These are phyloP conservation scores for Nerophis lumbriciformis DNA, from an alignment of 2,113 vertebrate genomes.

Conservation along the genomic window DNA sequence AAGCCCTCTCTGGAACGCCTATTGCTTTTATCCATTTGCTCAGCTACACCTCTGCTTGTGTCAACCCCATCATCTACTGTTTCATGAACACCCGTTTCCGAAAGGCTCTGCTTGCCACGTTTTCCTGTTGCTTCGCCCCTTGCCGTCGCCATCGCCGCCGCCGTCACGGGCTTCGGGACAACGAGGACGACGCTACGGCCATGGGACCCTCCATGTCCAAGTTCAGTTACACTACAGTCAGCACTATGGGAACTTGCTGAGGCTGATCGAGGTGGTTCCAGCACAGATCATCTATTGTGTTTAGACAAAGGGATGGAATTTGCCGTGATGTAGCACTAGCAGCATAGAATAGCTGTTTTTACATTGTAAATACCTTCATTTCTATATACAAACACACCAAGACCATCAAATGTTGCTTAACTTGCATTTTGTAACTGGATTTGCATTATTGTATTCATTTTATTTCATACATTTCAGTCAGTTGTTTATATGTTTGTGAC, in stretches of 20 bases:
- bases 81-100: constrained; percentile 98
- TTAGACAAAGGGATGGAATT: constrained; percentile 8
- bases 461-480: constrained; percentile 14
- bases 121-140: constrained; percentile 67
- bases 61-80: constrained; percentile 95
- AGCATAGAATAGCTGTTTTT: constrained; percentile 14
- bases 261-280: constrained; percentile 12
- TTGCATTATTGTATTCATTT: background rate
- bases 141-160: constrained; percentile 49
- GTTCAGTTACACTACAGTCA: constrained; percentile 92
- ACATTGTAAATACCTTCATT: constrained; percentile 29
- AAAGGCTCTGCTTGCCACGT: constrained; percentile 79
- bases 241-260: constrained; percentile 83
- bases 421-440: background rate
- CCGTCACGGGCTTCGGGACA: constrained; percentile 51
- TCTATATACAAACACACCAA: constrained; percentile 4
- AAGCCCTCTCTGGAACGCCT: constrained; percentile 80
- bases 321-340: constrained; percentile 34
- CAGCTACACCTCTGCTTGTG: constrained; percentile 84
- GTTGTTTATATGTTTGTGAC: constrained; percentile 21
- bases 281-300: constrained; percentile 18
- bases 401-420: background rate
- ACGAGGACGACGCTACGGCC: constrained; percentile 73
- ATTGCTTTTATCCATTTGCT: constrained; percentile 94
- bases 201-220: constrained; percentile 82